Percentiles rank a stretch among this genome's conserved stretches.
phyloP scores from a whole-genome alignment of 2,113 vertebrate species.

The Alligator sinensis region DNA sequence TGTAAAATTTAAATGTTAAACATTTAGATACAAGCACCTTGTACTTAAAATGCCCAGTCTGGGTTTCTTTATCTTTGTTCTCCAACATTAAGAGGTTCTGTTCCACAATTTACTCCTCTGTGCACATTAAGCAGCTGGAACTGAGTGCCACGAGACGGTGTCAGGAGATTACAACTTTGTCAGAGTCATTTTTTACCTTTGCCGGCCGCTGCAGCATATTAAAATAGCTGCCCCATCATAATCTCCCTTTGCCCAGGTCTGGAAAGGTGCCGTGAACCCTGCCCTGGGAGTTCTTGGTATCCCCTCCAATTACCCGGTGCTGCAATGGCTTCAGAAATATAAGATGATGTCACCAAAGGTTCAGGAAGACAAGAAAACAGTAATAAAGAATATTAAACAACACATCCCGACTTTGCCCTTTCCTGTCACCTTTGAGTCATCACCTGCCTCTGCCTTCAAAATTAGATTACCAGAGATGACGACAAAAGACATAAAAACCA shows the following conservation, averaged over 20 bases:
- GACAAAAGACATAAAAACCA: neutral
- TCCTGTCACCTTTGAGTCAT: neutral
- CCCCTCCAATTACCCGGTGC: constrained; percentile 55
- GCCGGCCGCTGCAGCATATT: constrained; percentile 35
- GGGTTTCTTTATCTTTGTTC: constrained; percentile 11
- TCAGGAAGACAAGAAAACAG: constrained; percentile 49
- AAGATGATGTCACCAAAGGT: constrained; percentile 3
- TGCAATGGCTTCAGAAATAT: neutral
- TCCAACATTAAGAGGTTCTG: constrained; percentile 12
- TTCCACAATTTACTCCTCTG: neutral
- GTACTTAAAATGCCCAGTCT: constrained; percentile 12
- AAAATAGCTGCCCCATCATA: neutral
- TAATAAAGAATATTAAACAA: neutral
- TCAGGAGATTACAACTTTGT: neutral
- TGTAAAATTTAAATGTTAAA: constrained; percentile 55
- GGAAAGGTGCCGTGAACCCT: constrained; percentile 20
- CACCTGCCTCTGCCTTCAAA: neutral
- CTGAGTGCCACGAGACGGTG: constrained; percentile 7
- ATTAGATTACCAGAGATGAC: neutral
- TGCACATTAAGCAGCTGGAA: neutral
- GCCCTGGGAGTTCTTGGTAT: constrained; percentile 18
- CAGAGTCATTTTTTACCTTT: neutral
- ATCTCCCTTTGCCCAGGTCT: neutral
- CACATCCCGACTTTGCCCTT: neutral
- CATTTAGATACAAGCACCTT: constrained; percentile 21